Base-by-base conservation (phyloP, 2,888 invertebrate species). In the Cantharis nigra region DNA sequence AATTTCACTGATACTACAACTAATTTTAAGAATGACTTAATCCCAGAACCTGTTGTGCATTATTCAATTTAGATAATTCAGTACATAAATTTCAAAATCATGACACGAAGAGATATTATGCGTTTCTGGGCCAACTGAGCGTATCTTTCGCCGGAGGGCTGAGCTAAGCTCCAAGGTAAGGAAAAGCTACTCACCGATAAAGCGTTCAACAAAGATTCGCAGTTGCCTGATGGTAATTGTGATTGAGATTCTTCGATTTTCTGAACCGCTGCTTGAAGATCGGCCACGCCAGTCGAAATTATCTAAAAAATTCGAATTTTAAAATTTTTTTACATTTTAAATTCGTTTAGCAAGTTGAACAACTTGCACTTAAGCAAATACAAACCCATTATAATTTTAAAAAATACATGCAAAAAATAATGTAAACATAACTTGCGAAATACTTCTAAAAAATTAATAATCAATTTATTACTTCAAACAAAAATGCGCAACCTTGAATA, bases 121-220 rank as follows among this genome's bases (percentile, higher is more conserved):
- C 1, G 10, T 30, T 11, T 30, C 10, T 30, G 10, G 28, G 28
- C 10, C 10, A 9, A 30, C 10, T 30, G 28, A 30, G 4, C 28
- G 10, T 0, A 10, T 10, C 10, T 10, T 30, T 30, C 28, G 10
- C 28, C 28, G 28, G 28, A 30, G 28, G 28, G 28, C 10, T 11
- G 28, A 30, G 28, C 26, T 30, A 3, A 30, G 28, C 10, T 0
- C 18, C 16, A 20, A 20, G 11, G 65, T 5, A 65, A 65, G n/a
- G 13, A 65, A 13, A 65, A 65, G 23, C 13, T 65, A 33, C 75
- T 94, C 90, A 95, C 95, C 93, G 91, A 91, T 65, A 95, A 90
- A 82, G 93, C 93, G 71, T 90, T 89, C 81, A 94, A 91, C 93
- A 95, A 95, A 74, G 92, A 91, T 81, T 92, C 92, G 83, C 95